Conservation (phyloP, 2,888 invertebrate genomes). For the Autographa gamma region DNA sequence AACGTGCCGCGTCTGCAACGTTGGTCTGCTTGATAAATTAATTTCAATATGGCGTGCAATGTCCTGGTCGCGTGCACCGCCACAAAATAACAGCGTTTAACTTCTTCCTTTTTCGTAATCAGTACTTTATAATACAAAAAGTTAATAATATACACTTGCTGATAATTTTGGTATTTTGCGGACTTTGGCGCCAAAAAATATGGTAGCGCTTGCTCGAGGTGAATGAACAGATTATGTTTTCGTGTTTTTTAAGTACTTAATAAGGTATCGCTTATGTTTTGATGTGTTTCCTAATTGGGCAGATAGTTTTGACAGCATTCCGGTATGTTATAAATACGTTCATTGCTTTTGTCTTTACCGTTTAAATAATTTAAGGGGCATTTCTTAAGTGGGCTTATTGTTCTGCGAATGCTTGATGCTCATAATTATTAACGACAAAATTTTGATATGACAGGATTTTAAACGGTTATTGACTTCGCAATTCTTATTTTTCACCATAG, state of each 20-base stretch:
- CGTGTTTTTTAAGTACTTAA: conserved; percentile 29
- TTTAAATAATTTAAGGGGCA: background rate
- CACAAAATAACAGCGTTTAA: conserved; percentile 34
- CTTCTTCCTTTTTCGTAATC: conserved; percentile 42
- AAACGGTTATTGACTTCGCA: background rate
- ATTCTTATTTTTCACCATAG: too few relatives aligned
- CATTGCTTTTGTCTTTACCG: background rate
- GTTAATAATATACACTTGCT: conserved; percentile 45
- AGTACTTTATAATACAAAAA: conserved; percentile 41
- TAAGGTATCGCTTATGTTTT: conserved; percentile 5
- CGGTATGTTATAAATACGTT: background rate
- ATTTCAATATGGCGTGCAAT: conserved; percentile 31
- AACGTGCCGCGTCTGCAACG: background rate
- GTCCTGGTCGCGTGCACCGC: conserved; percentile 46
- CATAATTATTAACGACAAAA: background rate
- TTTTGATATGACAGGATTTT: background rate
- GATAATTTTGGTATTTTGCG: conserved; percentile 30
- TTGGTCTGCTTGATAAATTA: conserved; percentile 15
- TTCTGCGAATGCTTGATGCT: background rate
- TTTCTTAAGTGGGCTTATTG: background rate
- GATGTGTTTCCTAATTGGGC: conserved; percentile 14
- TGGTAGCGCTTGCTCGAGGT: conserved; percentile 37
- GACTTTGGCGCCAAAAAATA: conserved; percentile 46
- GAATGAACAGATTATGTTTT: conserved; percentile 39
- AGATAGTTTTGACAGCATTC: conserved; percentile 11